These are phyloP conservation scores for Tretioscincus oriximinensis DNA, from an alignment of 2,113 vertebrate genomes.

Conservation along the genomic window DNA sequence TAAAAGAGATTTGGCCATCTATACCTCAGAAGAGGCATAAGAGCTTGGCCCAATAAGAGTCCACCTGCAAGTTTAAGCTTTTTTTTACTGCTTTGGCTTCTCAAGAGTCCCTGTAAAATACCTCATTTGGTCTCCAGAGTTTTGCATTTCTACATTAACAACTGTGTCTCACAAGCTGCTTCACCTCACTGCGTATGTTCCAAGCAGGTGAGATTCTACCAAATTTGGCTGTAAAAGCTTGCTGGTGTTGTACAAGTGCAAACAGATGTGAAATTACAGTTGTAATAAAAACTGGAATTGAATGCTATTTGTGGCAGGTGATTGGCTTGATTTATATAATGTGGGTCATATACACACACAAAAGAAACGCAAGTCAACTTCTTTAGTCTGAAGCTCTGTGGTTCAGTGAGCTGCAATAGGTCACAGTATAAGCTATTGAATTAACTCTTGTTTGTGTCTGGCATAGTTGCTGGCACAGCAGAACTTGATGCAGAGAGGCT, in stretches of 20 bases:
- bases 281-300: constrained; percentile 65
- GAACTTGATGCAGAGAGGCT: not conserved
- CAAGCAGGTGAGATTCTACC: constrained; percentile 39
- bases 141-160: not conserved
- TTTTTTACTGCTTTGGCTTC: not conserved
- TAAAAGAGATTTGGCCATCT: not conserved
- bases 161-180: constrained; percentile 52
- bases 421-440: not conserved
- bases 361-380: constrained; percentile 59
- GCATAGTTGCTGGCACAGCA: constrained; percentile 9
- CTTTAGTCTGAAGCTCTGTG: constrained; percentile 22
- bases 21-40: no score
- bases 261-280: constrained; percentile 58
- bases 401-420: constrained; percentile 46
- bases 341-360: constrained; percentile 39
- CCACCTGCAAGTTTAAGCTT: not conserved
- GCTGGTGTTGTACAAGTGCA: constrained; percentile 61
- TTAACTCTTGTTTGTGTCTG: constrained; percentile 40
- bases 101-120: not conserved
- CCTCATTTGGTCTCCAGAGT: not conserved
- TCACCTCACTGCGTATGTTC: constrained; percentile 53
- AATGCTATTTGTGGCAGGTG: constrained; percentile 54
- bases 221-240: constrained; percentile 57
- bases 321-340: constrained; percentile 65
- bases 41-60: not conserved